These are phyloP conservation scores for Phymorhynchus buccinoides DNA, from an alignment of 1,140 invertebrate genomes.

Conservation along the genomic window DNA sequence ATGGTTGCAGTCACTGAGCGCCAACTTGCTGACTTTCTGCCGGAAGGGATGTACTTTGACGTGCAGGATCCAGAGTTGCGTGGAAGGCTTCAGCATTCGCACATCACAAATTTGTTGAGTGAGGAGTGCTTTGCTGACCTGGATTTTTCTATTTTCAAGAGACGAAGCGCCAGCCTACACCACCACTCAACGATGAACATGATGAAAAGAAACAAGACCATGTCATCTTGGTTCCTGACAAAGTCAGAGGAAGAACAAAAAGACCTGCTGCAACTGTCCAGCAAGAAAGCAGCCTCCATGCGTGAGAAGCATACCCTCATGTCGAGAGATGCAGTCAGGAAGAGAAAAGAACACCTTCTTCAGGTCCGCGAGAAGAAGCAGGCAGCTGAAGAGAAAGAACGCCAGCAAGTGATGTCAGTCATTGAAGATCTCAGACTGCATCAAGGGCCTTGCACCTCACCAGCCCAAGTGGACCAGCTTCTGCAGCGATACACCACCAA, in stretches of 20 bases:
- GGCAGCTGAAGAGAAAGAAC: neutral
- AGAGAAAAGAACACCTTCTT: neutral
- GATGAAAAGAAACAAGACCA: constrained; percentile 26
- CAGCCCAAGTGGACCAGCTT: neutral
- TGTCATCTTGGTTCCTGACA: neutral
- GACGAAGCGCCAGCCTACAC: constrained; percentile 20
- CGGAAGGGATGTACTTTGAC: constrained; percentile 8
- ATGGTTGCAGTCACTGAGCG: neutral
- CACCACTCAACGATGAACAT: constrained; percentile 37
- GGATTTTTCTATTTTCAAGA: constrained; percentile 33
- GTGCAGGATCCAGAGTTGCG: neutral
- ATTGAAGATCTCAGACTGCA: neutral
- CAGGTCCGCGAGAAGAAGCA: neutral
- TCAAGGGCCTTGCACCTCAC: neutral
- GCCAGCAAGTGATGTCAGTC: neutral
- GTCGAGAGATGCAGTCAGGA: neutral
- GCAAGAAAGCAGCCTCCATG: neutral
- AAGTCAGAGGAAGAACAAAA: neutral
- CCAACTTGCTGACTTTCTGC: constrained; percentile 20
- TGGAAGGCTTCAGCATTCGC: constrained; percentile 22
- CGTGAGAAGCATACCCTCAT: neutral
- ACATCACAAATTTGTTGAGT: constrained; percentile 27
- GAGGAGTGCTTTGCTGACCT: constrained; percentile 29
- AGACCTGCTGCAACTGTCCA: neutral
- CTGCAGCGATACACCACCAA: too few relatives aligned